Evolutionary conservation across 2,888 invertebrate genomes (phyloP).

Genomic region (Lasioglossum malachurum): DNA sequence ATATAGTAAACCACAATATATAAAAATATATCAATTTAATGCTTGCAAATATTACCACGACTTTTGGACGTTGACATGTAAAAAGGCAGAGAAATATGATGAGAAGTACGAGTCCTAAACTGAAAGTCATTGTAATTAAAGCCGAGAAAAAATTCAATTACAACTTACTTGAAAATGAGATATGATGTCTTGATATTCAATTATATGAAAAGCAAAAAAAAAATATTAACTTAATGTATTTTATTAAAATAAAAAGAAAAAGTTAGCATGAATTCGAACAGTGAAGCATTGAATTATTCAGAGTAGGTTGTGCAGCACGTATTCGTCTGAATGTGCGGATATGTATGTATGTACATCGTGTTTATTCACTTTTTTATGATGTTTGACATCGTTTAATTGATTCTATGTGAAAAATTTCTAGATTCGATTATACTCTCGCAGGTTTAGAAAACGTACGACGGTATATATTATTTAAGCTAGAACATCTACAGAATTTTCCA

Average conservation of each 20-base stretch:
- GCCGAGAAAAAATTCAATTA: conserved; percentile 34
- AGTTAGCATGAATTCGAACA: conserved; percentile 51
- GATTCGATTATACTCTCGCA: conserved; percentile 48
- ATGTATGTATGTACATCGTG: conserved; percentile 30
- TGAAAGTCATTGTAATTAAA: conserved; percentile 66
- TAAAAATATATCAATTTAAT: conserved; percentile 48
- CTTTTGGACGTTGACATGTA: conserved; percentile 47
- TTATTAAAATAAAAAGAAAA: conserved; percentile 61
- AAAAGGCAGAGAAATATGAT: conserved; percentile 50
- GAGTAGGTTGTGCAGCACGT: conserved; percentile 57
- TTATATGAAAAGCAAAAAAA: conserved; percentile 40
- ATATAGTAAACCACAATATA: conserved; percentile 49
- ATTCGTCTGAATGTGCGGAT: conserved; percentile 36
- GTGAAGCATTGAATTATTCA: conserved; percentile 48
- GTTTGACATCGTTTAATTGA: conserved; percentile 60
- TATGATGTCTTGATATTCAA: conserved; percentile 58
- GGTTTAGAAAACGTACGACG: conserved; percentile 38
- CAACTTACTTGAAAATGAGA: conserved; percentile 33
- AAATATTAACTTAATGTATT: conserved; percentile 69
- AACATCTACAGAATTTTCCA: conserved; percentile 35
- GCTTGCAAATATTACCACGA: conserved; percentile 51
- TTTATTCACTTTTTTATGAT: conserved; percentile 60
- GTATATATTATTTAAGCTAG: conserved; percentile 46
- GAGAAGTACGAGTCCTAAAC: conserved; percentile 48
- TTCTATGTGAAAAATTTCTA: conserved; percentile 42